Conservation (phyloP, 2,888 invertebrate species). For the Heliconius erato region DNA sequence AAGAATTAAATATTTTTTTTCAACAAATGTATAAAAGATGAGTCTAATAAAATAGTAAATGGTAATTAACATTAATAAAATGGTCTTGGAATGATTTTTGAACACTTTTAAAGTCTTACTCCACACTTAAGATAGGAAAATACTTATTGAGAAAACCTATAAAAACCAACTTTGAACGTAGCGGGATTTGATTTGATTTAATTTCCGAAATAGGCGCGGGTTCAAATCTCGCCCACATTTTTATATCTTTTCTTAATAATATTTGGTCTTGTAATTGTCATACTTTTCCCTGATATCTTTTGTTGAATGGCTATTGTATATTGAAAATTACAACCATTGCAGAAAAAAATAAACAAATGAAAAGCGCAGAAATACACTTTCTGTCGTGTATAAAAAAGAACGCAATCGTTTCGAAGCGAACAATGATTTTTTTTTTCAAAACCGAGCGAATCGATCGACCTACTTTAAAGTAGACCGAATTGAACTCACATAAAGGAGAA, state of each 20-base stretch:
- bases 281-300: neutral
- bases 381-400: constrained; percentile 12
- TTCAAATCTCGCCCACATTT: too few species aligned
- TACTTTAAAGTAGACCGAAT: constrained; percentile 32
- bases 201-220: too few species aligned
- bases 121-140: too few species aligned
- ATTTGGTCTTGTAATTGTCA: neutral
- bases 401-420: constrained; percentile 35
- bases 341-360: neutral
- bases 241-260: too few species aligned
- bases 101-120: too few species aligned
- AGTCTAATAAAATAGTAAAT: neutral
- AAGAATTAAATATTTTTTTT: neutral
- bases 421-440: constrained; percentile 46
- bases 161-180: too few species aligned
- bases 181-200: too few species aligned
- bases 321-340: neutral
- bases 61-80: neutral
- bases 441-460: constrained; percentile 48
- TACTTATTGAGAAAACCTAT: too few species aligned
- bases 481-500: constrained; percentile 7
- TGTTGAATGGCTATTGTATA: neutral
- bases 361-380: neutral
- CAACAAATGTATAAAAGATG: neutral
- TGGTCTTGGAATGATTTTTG: too few species aligned